Evolutionary conservation across 2,113 vertebrate species (phyloP).

Genomic region (Neogobius melanostomus): DNA sequence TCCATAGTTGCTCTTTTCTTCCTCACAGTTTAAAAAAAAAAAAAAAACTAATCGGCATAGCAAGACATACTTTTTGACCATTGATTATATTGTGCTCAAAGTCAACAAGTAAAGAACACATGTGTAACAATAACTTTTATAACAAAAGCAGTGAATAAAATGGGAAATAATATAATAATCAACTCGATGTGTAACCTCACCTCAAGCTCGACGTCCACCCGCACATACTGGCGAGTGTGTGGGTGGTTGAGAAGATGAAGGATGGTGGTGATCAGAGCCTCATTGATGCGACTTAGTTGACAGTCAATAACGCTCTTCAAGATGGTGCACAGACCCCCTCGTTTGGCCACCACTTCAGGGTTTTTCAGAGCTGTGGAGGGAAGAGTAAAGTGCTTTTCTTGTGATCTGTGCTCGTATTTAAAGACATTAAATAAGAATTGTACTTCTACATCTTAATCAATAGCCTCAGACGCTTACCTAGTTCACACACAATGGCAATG

Average conservation of each 20-base stretch:
- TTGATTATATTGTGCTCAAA: too few relatives aligned
- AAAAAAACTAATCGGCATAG: too few relatives aligned
- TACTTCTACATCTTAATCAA: too few relatives aligned
- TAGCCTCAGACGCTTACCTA: constrained; percentile 75
- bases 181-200: constrained; percentile 61
- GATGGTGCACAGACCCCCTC: constrained; percentile 95
- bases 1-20: too few relatives aligned
- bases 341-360: constrained; percentile 93
- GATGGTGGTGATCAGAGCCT: constrained; percentile 96
- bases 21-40: too few relatives aligned
- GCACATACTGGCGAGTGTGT: constrained; percentile 93
- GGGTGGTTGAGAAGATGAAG: constrained; percentile 98
- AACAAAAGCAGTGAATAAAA: not conserved
- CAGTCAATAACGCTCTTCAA: constrained; percentile 98
- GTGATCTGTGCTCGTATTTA: not conserved
- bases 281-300: constrained; percentile 96
- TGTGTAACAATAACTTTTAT: not conserved
- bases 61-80: too few relatives aligned
- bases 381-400: not conserved
- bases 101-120: too few relatives aligned
- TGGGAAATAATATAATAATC: not conserved
- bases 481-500: constrained; percentile 97
- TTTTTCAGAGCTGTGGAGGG: constrained; percentile 87
- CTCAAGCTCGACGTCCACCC: constrained; percentile 95
- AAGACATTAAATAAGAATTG: too few relatives aligned